Conservation (phyloP, 2,888 invertebrate genomes). For the Hemithea aestivaria region DNA sequence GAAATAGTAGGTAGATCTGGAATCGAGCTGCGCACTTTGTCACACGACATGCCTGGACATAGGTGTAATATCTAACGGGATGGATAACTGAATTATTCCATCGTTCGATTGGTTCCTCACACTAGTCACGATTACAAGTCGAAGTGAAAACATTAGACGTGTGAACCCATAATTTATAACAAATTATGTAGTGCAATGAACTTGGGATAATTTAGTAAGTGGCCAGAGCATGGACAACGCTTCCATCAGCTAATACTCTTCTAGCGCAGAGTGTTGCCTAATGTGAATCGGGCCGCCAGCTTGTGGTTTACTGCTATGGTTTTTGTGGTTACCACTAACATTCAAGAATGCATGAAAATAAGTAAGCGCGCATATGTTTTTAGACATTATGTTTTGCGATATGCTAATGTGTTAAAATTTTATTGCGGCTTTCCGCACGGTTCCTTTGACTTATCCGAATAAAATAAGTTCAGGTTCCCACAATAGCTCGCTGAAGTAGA, state of each 20-base stretch:
- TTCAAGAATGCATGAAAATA: conserved; percentile 19
- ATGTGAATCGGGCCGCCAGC: conserved; percentile 45
- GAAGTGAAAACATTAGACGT: conserved; percentile 71
- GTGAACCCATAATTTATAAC: conserved; percentile 73
- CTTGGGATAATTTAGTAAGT: conserved; percentile 65
- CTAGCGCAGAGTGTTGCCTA: conserved; percentile 49
- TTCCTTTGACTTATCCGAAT: conserved; percentile 7
- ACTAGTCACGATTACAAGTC: conserved; percentile 65
- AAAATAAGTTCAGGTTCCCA: conserved; percentile 25
- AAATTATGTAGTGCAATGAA: conserved; percentile 70
- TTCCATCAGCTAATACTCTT: conserved; percentile 55
- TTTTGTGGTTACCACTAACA: conserved; percentile 28
- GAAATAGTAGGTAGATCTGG: too few relatives aligned
- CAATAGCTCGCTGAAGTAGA: conserved; percentile 22
- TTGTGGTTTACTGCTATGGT: conserved; percentile 56
- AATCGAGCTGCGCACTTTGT: too few relatives aligned
- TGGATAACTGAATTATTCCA: conserved; percentile 58
- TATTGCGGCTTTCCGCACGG: conserved; percentile 16
- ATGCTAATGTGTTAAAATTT: conserved; percentile 16
- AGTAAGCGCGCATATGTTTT: conserved; percentile 11
- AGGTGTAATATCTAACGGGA: conserved; percentile 53
- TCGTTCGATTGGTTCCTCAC: conserved; percentile 58
- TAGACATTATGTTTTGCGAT: conserved; percentile 15
- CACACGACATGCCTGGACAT: background rate
- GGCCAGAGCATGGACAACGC: conserved; percentile 54